Conservation (phyloP, 2,797 vertebrate species). For the Crenichthys baileyi region DNA sequence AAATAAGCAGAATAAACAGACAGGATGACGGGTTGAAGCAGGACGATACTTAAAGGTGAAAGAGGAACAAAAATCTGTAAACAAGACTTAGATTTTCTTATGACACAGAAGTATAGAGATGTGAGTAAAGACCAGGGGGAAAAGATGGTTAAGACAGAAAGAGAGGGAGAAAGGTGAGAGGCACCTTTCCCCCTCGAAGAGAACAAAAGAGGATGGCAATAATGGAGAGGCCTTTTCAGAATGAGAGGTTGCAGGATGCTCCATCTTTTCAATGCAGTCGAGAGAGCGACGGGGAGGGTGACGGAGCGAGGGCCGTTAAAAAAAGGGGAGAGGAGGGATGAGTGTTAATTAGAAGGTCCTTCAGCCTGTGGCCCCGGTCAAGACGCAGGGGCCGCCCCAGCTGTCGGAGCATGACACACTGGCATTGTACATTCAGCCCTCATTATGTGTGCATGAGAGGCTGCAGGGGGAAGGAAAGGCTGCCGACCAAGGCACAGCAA, state of each 20-base stretch:
- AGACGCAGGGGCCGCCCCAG: slow-evolving; percentile 83
- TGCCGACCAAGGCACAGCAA: slow-evolving; percentile 80
- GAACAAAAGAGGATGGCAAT: slow-evolving; percentile 82
- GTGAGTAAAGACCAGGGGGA: slow-evolving; percentile 24
- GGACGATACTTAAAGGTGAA: slow-evolving; percentile 16
- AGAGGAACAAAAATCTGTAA: slow-evolving; percentile 29
- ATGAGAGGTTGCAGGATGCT: slow-evolving; percentile 72
- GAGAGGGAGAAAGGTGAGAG: slow-evolving; percentile 72
- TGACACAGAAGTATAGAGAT: slow-evolving; percentile 44
- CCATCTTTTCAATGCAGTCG: slow-evolving; percentile 79
- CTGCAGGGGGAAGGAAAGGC: slow-evolving; percentile 62
- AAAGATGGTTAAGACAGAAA: slow-evolving; percentile 56
- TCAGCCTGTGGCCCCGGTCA: slow-evolving; percentile 82
- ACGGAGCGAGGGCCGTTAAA: slow-evolving; percentile 45
- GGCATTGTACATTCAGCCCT: slow-evolving; percentile 86
- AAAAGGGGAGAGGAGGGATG: slow-evolving; percentile 71
- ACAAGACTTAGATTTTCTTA: slow-evolving; percentile 43
- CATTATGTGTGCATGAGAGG: slow-evolving; percentile 78
- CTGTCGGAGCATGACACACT: slow-evolving; percentile 86
- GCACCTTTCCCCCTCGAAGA: slow-evolving; percentile 67
- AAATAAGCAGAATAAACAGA: slow-evolving; percentile 23
- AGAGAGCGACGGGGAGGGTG: slow-evolving; percentile 58
- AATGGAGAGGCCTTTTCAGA: slow-evolving; percentile 83
- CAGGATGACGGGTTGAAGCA: slow-evolving; percentile 12
- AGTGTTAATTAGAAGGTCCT: slow-evolving; percentile 88